Evolutionary conservation across 2,888 invertebrate species (phyloP), one percentile per base, ranked within the genome.

Genomic region (Eulithis testata): DNA sequence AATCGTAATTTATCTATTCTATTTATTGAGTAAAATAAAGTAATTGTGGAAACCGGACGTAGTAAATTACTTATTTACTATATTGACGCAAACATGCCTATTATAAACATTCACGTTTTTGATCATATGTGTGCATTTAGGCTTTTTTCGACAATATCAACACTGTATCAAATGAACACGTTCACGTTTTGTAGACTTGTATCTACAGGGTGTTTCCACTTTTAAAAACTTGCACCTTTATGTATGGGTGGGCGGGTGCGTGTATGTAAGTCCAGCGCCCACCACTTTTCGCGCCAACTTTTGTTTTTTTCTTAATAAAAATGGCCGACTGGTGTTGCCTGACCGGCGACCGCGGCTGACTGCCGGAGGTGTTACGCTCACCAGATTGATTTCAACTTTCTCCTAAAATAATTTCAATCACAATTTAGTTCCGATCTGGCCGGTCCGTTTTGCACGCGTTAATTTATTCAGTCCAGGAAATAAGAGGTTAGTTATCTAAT

Each of bases 351-450:
- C 71, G 75, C 73, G 72, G 54, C 60, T 45, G 61, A 79, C 83
- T 81, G 73, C 68, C 73, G 59, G 75, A 78, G 67, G 65, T 76
- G 77, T 75, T 72, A 79, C 78, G 79, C 76, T 82, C 81, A 77
- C 73, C 75, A 76, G 78, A 79, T 81, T 76, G 84, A 85, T 83
- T 83, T 79, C 74, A 75, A 84, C 88, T 88, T 88, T 88, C 88
- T 80, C 86, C 79, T 78, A 83, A 85, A 85, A 81, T 78, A 71
- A 71, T 75, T 76, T 72, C 70, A 72, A 74, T 73, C 65, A 60
- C 59, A 21, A 31, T 52, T 68, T 58, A 56, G 63, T 62, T 59
- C 45, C 63, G 58, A 62, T 56, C 45, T 60, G 58, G 55, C 60
- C 65, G 54, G 61, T 59, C 47, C 58, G 59, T 58, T 69, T 60